Conservation (phyloP, 2,797 vertebrate species). For the Acanthiza pusilla region DNA sequence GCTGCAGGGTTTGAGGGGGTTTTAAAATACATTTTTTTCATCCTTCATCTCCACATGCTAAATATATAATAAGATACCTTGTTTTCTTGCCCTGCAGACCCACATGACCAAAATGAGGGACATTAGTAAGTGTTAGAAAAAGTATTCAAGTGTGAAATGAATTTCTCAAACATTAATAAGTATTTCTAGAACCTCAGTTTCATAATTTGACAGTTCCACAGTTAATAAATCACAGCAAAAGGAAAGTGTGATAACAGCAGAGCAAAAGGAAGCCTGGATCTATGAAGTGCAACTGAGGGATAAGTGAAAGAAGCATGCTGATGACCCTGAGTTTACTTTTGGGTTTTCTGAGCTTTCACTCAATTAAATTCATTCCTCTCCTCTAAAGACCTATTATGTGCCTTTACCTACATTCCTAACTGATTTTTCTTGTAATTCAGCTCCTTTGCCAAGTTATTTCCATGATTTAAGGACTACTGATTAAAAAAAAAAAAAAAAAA, state of each 20-base stretch:
- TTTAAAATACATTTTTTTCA: slow-evolving; percentile 25
- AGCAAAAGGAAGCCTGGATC: slow-evolving; percentile 50
- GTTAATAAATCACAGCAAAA: slow-evolving; percentile 70
- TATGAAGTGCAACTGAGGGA: slow-evolving; percentile 55
- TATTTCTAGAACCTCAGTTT: slow-evolving; percentile 54
- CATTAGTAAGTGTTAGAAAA: slow-evolving; percentile 70
- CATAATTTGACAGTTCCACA: slow-evolving; percentile 64
- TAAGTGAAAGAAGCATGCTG: slow-evolving; percentile 62
- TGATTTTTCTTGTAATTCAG: slow-evolving; percentile 57
- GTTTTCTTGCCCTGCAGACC: slow-evolving; percentile 64
- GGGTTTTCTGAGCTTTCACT: slow-evolving; percentile 62
- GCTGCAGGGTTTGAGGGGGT: neutral
- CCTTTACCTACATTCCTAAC: slow-evolving; percentile 44
- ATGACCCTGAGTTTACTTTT: slow-evolving; percentile 66
- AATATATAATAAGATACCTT: slow-evolving; percentile 59
- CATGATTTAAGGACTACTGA: slow-evolving; percentile 53
- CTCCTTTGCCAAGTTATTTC: slow-evolving; percentile 58
- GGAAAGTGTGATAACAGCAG: slow-evolving; percentile 56
- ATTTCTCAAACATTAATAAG: slow-evolving; percentile 65
- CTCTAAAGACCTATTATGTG: slow-evolving; percentile 60
- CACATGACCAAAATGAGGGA: slow-evolving; percentile 61
- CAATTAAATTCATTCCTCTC: slow-evolving; percentile 58
- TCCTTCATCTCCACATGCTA: slow-evolving; percentile 52
- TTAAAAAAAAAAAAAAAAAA: neutral
- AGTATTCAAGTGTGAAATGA: slow-evolving; percentile 70